Conservation (phyloP, 2,888 invertebrate genomes). For the Macropis europaea region DNA sequence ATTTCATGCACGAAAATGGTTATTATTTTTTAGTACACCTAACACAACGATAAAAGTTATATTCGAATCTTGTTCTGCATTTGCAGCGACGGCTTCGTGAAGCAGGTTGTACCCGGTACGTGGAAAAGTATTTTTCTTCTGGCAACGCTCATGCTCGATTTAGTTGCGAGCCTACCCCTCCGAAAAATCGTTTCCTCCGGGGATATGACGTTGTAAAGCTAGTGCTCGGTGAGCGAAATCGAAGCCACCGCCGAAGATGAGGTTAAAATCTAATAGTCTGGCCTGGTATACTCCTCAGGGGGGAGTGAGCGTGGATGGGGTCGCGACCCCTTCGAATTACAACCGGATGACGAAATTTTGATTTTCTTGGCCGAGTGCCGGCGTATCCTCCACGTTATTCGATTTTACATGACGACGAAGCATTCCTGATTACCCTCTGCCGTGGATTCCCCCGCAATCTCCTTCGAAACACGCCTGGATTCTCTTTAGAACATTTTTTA, state of each 20-base stretch:
- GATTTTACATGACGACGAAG: conserved; percentile 53
- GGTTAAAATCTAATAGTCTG: conserved; percentile 78
- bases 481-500: conserved; percentile 25
- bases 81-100: background rate
- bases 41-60: conserved; percentile 1
- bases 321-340: conserved; percentile 66
- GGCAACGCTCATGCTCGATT: conserved; percentile 51
- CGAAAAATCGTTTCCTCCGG: conserved; percentile 51
- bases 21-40: no score
- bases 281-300: conserved; percentile 46
- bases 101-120: background rate
- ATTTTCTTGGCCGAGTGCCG: conserved; percentile 67
- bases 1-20: no score
- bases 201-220: conserved; percentile 44
- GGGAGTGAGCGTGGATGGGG: conserved; percentile 28
- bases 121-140: conserved; percentile 30
- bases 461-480: conserved; percentile 16
- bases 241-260: conserved; percentile 68
- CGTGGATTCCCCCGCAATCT: conserved; percentile 20
- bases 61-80: background rate
- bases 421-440: conserved; percentile 40
- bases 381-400: conserved; percentile 32
- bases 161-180: conserved; percentile 38
- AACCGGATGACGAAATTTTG: conserved; percentile 72
- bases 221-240: conserved; percentile 56